phyloP scores from a whole-genome alignment of 1,140 invertebrate species.

The Pogonomyrmex californicus region DNA sequence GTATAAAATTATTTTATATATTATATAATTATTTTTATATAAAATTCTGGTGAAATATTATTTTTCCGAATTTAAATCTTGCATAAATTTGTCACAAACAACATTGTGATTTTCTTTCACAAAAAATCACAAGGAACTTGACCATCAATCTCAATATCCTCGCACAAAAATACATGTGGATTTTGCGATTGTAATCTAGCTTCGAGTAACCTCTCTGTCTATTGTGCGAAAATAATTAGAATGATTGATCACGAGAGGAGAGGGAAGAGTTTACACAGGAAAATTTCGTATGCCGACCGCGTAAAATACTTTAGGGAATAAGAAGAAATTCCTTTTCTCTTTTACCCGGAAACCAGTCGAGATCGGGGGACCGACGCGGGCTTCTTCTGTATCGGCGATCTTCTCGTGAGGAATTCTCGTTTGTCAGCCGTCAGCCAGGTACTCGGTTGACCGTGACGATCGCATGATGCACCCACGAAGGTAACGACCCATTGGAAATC shows the following conservation, averaged over 20 bases:
- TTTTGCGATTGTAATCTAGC: no score
- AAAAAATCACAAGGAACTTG: not conserved
- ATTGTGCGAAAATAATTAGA: not conserved
- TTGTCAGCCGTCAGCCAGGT: conserved; percentile 73
- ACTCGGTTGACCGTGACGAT: conserved; percentile 73
- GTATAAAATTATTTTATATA: not conserved
- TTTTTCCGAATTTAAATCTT: not conserved
- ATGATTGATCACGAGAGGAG: not conserved
- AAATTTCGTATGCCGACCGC: conserved; percentile 7
- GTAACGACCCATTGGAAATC: conserved; percentile 67
- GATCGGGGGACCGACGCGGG: conserved; percentile 37
- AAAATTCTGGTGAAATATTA: not conserved
- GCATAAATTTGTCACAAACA: not conserved
- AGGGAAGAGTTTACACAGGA: not conserved
- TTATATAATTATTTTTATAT: not conserved
- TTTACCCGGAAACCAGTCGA: conserved; percentile 73
- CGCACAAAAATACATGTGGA: not conserved
- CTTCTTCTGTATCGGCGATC: conserved; percentile 68
- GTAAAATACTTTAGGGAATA: conserved; percentile 51
- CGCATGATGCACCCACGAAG: conserved; percentile 53
- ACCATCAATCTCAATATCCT: not conserved
- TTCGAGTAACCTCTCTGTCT: not conserved
- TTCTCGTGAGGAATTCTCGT: conserved; percentile 72
- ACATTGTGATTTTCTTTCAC: not conserved
- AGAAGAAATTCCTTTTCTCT: conserved; percentile 61